Evolutionary conservation across 2,113 vertebrate genomes (phyloP), one percentile per base, ranked within the genome.

Genomic region (Megaleporinus macrocephalus): DNA sequence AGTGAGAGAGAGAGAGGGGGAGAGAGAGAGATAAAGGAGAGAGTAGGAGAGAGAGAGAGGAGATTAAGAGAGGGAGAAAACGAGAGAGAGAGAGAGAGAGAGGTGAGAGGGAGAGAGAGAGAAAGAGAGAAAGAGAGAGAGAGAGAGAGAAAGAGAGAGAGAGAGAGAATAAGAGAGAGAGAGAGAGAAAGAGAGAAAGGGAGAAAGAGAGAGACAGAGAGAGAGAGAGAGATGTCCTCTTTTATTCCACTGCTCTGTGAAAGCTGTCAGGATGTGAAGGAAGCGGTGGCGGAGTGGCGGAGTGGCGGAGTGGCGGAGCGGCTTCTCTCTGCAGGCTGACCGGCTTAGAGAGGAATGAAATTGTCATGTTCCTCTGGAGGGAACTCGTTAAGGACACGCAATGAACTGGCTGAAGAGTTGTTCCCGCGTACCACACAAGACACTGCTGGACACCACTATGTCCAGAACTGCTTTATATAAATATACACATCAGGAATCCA

Each of bases 121-220:
- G n/a, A n/a, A n/a, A n/a, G n/a, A n/a, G n/a, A n/a, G n/a, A n/a
- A n/a, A n/a, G n/a, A n/a, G n/a, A n/a, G n/a, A n/a, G n/a, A n/a
- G n/a, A n/a, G n/a, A n/a, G n/a, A n/a, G n/a, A n/a, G n/a, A n/a
- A n/a, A n/a, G n/a, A n/a, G n/a, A n/a, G n/a, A n/a, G n/a, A n/a
- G n/a, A n/a, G n/a, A n/a, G n/a, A n/a, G n/a, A n/a, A n/a, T n/a
- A n/a, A n/a, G n/a, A 89, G 79, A 57, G 73, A 83, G 81, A 68
- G 78, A 84, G 75, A 89, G 76, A 76, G 18, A 89, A 87, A 89
- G 79, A 57, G 73, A 83, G 81, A 68, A 79, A 84, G 75, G 89
- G 76, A 76, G 18, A 89, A 87, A 89, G 79, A 57, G 73, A 83
- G 81, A 68, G 78, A 84, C 73, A 89, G 76, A 76, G 18, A 84